Evolutionary conservation across 1,140 invertebrate genomes (phyloP).

Genomic region (Lordiphosa stackelbergi): DNA sequence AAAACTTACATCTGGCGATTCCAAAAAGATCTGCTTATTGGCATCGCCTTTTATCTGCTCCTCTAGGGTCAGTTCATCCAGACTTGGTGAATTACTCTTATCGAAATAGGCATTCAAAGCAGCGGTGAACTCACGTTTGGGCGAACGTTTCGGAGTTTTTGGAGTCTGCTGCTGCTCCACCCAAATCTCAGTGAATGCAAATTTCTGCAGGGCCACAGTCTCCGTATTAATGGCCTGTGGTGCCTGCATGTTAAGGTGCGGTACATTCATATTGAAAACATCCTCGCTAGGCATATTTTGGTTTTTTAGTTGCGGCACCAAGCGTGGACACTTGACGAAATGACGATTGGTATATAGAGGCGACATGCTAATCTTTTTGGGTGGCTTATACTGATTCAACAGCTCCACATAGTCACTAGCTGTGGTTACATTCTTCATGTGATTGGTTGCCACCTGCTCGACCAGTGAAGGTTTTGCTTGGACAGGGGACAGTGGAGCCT

Average conservation of each 20-base stretch:
- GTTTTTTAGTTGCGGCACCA: background rate
- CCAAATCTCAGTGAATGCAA: conserved; percentile 46
- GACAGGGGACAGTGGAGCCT: too few species aligned
- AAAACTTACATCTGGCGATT: background rate
- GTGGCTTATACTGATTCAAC: conserved; percentile 1
- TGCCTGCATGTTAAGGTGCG: background rate
- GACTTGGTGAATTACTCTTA: background rate
- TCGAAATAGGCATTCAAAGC: conserved; percentile 40
- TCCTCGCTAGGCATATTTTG: conserved; percentile 4
- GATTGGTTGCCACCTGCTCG: too few species aligned
- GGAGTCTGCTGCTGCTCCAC: conserved; percentile 26
- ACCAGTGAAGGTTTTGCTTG: too few species aligned
- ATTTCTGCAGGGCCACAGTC: conserved; percentile 17
- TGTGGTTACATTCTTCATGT: background rate
- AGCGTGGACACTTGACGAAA: background rate
- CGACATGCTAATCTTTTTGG: conserved; percentile 8
- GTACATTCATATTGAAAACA: conserved; percentile 21
- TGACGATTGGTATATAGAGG: background rate
- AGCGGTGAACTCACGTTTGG: conserved; percentile 4
- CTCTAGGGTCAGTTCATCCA: background rate
- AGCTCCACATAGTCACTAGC: background rate
- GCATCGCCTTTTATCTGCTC: background rate
- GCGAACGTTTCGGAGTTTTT: conserved; percentile 1
- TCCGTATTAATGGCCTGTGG: background rate
- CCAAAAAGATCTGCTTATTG: conserved; percentile 3